Conservation (phyloP, 2,797 vertebrate species). For the Myioborus melanocephalus region DNA sequence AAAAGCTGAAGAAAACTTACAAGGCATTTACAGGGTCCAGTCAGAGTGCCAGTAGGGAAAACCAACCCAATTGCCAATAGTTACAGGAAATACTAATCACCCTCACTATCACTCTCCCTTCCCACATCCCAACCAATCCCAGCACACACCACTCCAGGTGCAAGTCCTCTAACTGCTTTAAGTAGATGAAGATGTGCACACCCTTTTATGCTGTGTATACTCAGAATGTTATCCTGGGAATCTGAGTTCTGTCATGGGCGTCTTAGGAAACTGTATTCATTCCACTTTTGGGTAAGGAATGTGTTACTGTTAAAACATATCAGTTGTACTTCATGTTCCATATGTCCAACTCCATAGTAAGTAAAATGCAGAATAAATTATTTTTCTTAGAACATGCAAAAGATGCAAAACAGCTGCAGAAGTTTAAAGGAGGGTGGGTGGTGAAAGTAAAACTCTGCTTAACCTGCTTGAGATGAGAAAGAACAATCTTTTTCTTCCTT, state of each 20-base stretch:
- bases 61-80: fast-evolving
- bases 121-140: background rate
- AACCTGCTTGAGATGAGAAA: background rate
- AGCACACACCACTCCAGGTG: fast-evolving
- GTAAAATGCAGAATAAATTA: background rate
- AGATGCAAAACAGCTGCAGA: background rate
- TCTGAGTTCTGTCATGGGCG: background rate
- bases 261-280: background rate
- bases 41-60: background rate
- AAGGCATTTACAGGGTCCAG: background rate
- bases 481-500: background rate
- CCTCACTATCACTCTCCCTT: fast-evolving
- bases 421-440: fast-evolving
- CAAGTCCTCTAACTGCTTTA: background rate
- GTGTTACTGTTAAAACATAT: background rate
- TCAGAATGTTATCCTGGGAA: background rate
- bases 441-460: background rate
- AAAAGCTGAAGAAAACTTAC: background rate
- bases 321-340: background rate
- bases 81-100: background rate
- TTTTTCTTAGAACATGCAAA: background rate
- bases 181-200: background rate
- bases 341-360: background rate
- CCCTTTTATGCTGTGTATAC: background rate
- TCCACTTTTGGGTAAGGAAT: background rate